A percentile compares a stretch with the other conserved stretches of the same genome.
These are phyloP conservation scores for Ceratothoa steindachneri DNA, from an alignment of 2,888 invertebrate genomes.

Conservation along the genomic window DNA sequence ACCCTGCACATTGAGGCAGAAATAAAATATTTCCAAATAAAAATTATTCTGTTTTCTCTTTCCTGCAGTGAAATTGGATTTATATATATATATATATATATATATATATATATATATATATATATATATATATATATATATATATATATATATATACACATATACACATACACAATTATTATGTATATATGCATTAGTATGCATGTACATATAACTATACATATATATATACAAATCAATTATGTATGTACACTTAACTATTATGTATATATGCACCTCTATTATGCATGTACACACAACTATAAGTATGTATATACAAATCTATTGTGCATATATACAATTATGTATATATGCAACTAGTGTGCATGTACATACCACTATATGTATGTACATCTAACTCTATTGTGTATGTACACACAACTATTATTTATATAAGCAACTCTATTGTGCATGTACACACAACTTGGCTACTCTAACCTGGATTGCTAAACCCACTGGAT, in stretches of 20 bases:
- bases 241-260: neutral
- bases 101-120: constrained; percentile 1
- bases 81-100: constrained; percentile 16
- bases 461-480: neutral
- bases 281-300: neutral
- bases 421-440: too few relatives aligned
- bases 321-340: neutral
- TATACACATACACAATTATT: constrained; percentile 2
- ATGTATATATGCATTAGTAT: neutral
- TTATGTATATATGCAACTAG: neutral
- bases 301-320: constrained; percentile 1
- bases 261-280: neutral
- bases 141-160: constrained; percentile 14
- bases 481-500: neutral
- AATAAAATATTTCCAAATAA: neutral
- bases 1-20: neutral
- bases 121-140: neutral
- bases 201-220: neutral
- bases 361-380: neutral
- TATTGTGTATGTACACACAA: neutral
- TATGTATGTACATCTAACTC: neutral
- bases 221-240: neutral
- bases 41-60: neutral
- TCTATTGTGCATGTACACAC: too few relatives aligned
- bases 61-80: too few relatives aligned